Evolutionary conservation across 2,797 vertebrate species (phyloP).

Genomic region (Rhinella marina): DNA sequence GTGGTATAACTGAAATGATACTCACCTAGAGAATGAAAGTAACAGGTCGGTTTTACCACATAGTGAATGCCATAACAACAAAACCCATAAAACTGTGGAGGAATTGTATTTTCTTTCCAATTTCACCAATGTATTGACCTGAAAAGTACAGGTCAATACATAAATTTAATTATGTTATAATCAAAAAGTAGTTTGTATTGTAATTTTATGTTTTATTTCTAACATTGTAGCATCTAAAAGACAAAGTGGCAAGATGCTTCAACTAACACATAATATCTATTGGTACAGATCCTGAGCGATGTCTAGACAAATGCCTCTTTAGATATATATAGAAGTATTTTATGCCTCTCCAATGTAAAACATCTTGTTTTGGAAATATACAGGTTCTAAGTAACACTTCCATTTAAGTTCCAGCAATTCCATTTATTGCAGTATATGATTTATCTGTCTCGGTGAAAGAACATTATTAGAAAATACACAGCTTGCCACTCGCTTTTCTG

Average conservation of each 20-base stretch:
- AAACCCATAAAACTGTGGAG: too few relatives aligned
- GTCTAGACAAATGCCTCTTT: constrained; percentile 41
- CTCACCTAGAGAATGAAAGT: too few relatives aligned
- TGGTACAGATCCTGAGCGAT: background rate
- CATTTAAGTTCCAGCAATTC: constrained; percentile 53
- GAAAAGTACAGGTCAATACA: too few relatives aligned
- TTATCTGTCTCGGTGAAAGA: constrained; percentile 54
- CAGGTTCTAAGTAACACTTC: constrained; percentile 57
- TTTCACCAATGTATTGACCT: too few relatives aligned
- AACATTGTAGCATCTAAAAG: background rate
- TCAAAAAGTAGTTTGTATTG: background rate
- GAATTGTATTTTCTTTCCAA: too few relatives aligned
- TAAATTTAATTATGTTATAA: background rate
- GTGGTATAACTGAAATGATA: too few relatives aligned
- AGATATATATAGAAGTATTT: constrained; percentile 47
- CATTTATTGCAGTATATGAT: constrained; percentile 59
- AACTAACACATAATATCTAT: background rate
- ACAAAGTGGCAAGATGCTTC: background rate
- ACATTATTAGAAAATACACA: constrained; percentile 61
- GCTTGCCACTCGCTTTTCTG: constrained; percentile 55
- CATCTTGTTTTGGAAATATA: constrained; percentile 24
- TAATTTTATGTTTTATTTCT: background rate
- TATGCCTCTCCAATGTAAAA: constrained; percentile 61
- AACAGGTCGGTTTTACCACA: too few relatives aligned
- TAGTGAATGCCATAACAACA: too few relatives aligned